A percentile compares a stretch with the other conserved stretches of the same genome.
Evolutionary conservation across 1,140 invertebrate genomes (phyloP).

Genomic region (Cardiocondyla obscurior): DNA sequence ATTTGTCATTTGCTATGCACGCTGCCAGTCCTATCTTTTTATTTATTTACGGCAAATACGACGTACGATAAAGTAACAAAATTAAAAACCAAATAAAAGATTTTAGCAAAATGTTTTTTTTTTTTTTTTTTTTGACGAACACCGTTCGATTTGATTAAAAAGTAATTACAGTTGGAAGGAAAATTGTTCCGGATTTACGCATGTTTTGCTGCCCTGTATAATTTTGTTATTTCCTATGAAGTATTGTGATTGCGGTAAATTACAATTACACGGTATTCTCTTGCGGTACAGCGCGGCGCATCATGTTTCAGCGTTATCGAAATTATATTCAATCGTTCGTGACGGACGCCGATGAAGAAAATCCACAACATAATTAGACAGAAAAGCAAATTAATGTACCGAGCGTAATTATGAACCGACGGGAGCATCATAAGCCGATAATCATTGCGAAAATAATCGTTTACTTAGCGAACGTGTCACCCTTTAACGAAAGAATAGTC

Average conservation of each 20-base stretch:
- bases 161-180: constrained; percentile 3
- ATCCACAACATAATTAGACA: constrained; percentile 16
- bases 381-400: constrained; percentile 22
- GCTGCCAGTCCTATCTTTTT: constrained; percentile 15
- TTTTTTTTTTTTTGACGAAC: too few species aligned
- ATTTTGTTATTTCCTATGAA: constrained; percentile 29
- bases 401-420: background rate
- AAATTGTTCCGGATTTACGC: background rate
- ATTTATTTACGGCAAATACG: background rate
- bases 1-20: background rate
- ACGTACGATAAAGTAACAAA: background rate
- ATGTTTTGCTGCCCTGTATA: background rate
- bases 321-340: constrained; percentile 15
- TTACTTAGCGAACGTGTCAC: background rate
- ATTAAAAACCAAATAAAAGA: background rate
- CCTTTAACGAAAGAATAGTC: background rate
- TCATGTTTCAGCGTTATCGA: constrained; percentile 16
- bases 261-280: background rate
- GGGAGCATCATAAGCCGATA: background rate
- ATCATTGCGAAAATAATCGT: constrained; percentile 3
- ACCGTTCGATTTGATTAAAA: constrained; percentile 35
- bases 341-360: constrained; percentile 22
- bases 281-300: background rate
- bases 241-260: constrained; percentile 38
- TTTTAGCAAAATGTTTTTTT: background rate